A percentile compares a stretch with the other conserved stretches of the same genome.
Evolutionary conservation across 2,888 invertebrate genomes (phyloP).

Genomic region (Melanophora roralis): DNA sequence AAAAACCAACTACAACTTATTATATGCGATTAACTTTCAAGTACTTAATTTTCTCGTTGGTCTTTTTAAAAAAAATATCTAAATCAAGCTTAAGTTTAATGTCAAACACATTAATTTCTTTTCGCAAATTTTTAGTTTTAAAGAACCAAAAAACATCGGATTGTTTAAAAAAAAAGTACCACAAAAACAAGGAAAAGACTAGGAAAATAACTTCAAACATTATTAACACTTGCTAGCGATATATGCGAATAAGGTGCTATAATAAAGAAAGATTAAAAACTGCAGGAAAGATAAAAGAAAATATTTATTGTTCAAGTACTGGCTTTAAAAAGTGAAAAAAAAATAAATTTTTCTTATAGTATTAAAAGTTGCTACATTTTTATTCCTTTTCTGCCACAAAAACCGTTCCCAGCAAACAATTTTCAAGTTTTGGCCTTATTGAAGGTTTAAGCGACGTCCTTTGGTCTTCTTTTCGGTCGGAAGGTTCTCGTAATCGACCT

Average conservation of each 20-base stretch:
- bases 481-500: too few relatives aligned
- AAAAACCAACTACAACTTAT: conserved; percentile 22
- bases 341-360: too few relatives aligned
- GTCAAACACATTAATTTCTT: conserved; percentile 53
- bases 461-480: too few relatives aligned
- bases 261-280: not conserved
- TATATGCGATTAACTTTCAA: conserved; percentile 34
- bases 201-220: not conserved
- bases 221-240: conserved; percentile 16
- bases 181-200: not conserved
- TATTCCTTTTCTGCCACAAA: too few relatives aligned
- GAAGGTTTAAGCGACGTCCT: too few relatives aligned
- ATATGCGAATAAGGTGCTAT: not conserved
- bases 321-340: too few relatives aligned
- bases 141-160: not conserved
- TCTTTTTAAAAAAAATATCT: conserved; percentile 42
- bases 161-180: not conserved
- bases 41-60: conserved; percentile 6
- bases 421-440: too few relatives aligned
- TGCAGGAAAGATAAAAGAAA: too few relatives aligned
- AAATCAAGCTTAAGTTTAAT: conserved; percentile 58
- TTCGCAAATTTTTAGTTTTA: conserved; percentile 1
- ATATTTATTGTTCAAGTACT: too few relatives aligned
- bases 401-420: too few relatives aligned
- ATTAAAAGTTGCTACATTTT: too few relatives aligned